Conservation (phyloP, 2,113 vertebrate species). For the Trachemys scripta region DNA sequence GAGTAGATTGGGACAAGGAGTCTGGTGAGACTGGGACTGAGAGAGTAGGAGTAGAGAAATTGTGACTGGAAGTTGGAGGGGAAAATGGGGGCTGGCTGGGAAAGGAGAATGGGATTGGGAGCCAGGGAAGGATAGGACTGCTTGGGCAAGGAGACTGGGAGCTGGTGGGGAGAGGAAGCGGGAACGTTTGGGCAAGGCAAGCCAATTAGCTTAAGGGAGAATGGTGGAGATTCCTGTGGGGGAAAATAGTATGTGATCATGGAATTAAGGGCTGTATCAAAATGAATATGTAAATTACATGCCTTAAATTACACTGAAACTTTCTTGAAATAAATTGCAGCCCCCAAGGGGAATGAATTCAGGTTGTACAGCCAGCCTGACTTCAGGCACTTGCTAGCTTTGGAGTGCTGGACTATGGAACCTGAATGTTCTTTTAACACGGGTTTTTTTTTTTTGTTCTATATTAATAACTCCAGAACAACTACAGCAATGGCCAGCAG, state of each 20-base stretch:
- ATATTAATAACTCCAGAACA: not conserved
- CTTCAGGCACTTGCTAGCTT: not conserved
- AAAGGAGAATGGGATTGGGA: not conserved
- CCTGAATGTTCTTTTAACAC: not conserved
- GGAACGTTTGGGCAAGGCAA: not conserved
- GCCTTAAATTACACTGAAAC: not conserved
- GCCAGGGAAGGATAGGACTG: not conserved
- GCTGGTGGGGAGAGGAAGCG: not conserved
- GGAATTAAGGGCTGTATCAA: not conserved
- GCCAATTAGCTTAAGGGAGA: not conserved
- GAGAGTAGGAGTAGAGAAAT: not conserved
- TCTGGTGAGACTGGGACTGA: not conserved
- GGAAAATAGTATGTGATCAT: not conserved
- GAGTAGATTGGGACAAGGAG: not conserved
- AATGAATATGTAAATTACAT: not conserved
- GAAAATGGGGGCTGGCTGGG: not conserved
- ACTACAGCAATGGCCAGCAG: not conserved
- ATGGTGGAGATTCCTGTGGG: not conserved
- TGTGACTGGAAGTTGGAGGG: not conserved
- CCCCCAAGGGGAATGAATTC: not conserved
- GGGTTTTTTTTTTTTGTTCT: not conserved
- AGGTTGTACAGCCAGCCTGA: not conserved
- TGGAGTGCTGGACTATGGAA: not conserved
- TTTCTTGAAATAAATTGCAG: not conserved
- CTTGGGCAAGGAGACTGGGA: not conserved